phyloP scores from a whole-genome alignment of 2,113 vertebrate genomes.

The Hiodon alosoides region DNA sequence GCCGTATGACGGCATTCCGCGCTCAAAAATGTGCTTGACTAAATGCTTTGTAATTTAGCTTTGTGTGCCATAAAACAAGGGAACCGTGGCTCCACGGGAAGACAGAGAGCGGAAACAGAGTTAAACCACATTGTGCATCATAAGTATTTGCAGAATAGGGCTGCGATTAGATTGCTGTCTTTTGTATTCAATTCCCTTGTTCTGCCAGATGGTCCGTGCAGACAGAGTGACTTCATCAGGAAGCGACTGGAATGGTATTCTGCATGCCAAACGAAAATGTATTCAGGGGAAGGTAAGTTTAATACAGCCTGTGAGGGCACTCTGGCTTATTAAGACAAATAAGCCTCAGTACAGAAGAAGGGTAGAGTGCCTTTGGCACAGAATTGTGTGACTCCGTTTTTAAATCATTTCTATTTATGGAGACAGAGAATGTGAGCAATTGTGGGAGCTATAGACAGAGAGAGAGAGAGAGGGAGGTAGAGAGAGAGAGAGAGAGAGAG shows the following conservation, averaged over 20 bases:
- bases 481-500: no score
- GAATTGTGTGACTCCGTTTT: not conserved
- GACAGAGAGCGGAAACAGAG: conserved; percentile 14
- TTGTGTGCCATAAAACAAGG: conserved; percentile 29
- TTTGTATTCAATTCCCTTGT: conserved; percentile 35
- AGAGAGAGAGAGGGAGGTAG: no score
- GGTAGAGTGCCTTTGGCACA: not conserved
- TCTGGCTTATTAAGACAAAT: conserved; percentile 50
- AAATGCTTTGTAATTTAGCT: conserved; percentile 12
- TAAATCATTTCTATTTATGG: not conserved
- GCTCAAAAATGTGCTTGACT: conserved; percentile 17
- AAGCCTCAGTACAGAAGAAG: conserved; percentile 28
- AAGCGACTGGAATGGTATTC: conserved; percentile 27
- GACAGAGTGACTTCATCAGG: conserved; percentile 39
- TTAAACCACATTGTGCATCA: conserved; percentile 20
- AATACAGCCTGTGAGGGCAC: conserved; percentile 34
- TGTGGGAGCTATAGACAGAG: no score
- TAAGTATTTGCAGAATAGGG: conserved; percentile 30
- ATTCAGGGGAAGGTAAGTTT: conserved; percentile 30
- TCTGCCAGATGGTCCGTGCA: conserved; percentile 35
- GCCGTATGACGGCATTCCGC: not conserved
- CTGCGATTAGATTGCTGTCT: conserved; percentile 31
- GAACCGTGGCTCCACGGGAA: not conserved
- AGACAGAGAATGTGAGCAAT: no score
- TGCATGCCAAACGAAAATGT: conserved; percentile 35